Evolutionary conservation across 2,888 invertebrate species (phyloP), one percentile per base, ranked within the genome.

Genomic region (Pantelozetes paolii): DNA sequence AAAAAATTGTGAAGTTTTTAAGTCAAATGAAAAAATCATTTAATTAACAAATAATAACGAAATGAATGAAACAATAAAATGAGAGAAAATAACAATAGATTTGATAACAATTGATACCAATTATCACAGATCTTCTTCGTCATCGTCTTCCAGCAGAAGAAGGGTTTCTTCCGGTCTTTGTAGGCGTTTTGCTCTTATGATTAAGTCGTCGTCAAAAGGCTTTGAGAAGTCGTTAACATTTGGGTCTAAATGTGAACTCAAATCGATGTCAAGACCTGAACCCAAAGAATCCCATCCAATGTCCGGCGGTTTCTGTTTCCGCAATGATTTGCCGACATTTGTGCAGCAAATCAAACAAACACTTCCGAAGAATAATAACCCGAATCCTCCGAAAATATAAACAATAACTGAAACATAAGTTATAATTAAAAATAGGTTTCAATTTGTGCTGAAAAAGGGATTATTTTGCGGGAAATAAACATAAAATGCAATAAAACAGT

Each of bases 241-340:
- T 64, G 64, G 71, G 42, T 62, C 62, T 15, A 75, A 72, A 23
- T 75, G 71, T 50, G 48, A 75, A 18, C 28, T 28, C 42, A 75
- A 67, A 72, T 75, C 75, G 40, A 75, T 75, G 36, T 75, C 71
- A 3, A 75, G 72, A 2, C 75, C 75, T 1, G 75, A 59, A 15
- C 71, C 75, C 28, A 75, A 32, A 13, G 57, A 54, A 20, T 75
- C 75, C 73, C 73, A 73, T 23, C 48, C 69, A 69, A 73, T 57
- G 26, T 73, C 73, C 2, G 73, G 45, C 15, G 69, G n/a, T 26
- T 48, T 20, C 26, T 36, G 59, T n/a, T 64, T 62, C 13, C 28
- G 62, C 1, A 40, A 11, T 15, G 64, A 64, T 64, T 64, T 64
- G 13, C 64, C 64, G n/a, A 64, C 1, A 64, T 40, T 64, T 64